Evolutionary conservation across 2,888 invertebrate species (phyloP).

Genomic region (Anoplius nigerrimus): DNA sequence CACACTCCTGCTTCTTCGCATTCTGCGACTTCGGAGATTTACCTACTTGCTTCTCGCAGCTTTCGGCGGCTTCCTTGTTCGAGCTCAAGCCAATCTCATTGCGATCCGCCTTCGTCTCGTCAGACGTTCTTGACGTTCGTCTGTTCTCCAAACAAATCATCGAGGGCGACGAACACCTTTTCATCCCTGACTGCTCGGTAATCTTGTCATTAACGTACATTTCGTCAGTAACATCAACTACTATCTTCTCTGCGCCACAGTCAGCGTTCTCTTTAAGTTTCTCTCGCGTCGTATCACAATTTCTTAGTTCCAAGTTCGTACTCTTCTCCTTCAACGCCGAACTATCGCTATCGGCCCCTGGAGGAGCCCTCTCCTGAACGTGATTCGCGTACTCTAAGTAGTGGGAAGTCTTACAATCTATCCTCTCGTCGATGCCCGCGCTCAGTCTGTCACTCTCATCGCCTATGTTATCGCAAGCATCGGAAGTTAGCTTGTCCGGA

Average conservation of each 20-base stretch:
- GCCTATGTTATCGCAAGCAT: slow-evolving; percentile 44
- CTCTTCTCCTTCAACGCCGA: not conserved
- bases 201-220: too few relatives aligned
- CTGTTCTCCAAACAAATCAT: not conserved
- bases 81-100: not conserved
- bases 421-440: slow-evolving; percentile 21
- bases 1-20: slow-evolving; percentile 20
- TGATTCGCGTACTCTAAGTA: too few relatives aligned
- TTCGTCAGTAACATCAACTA: too few relatives aligned
- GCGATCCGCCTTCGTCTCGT: not conserved
- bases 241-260: too few relatives aligned
- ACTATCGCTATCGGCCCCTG: too few relatives aligned
- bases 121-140: not conserved
- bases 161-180: too few relatives aligned
- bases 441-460: slow-evolving; percentile 55
- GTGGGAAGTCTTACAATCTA: not conserved
- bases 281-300: too few relatives aligned
- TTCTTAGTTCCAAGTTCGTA: slow-evolving; percentile 15
- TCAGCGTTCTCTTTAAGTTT: too few relatives aligned
- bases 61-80: not conserved
- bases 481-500: slow-evolving; percentile 46
- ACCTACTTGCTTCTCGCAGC: not conserved
- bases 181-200: too few relatives aligned
- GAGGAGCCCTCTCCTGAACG: not conserved
- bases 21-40: not conserved